A percentile compares a stretch with the other conserved stretches of the same genome.
phyloP scores from a whole-genome alignment of 2,888 invertebrate genomes.

The Drosophila mettleri region DNA sequence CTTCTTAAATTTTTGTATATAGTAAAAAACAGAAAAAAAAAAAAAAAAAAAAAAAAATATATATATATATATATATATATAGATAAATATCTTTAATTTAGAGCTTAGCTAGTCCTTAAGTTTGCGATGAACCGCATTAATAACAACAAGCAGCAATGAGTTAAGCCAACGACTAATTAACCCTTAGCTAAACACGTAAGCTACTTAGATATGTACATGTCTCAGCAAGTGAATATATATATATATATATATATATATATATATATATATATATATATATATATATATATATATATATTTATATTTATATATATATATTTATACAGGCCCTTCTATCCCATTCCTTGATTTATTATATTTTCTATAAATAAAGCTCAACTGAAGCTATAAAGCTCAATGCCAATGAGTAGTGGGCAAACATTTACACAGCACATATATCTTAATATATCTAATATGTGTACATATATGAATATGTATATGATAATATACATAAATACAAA shows the following conservation, averaged over 20 bases:
- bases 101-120: neutral
- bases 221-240: neutral
- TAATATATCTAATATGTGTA: neutral
- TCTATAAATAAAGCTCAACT: conserved; percentile 18
- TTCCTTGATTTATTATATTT: conserved; percentile 9
- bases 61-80: too few relatives aligned
- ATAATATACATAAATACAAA: neutral
- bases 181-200: neutral
- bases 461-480: neutral
- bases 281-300: too few relatives aligned
- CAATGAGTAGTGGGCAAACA: conserved; percentile 3
- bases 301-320: neutral
- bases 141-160: neutral
- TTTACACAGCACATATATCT: conserved; percentile 1
- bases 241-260: neutral
- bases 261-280: too few relatives aligned
- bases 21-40: too few relatives aligned
- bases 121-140: neutral
- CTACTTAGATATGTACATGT: neutral
- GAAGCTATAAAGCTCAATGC: neutral
- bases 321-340: neutral
- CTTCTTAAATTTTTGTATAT: too few relatives aligned
- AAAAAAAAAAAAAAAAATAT: too few relatives aligned
- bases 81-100: neutral
- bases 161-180: conserved; percentile 6